Evolutionary conservation across 1,140 invertebrate species (phyloP).

Genomic region (Brachionus calyciflorus): DNA sequence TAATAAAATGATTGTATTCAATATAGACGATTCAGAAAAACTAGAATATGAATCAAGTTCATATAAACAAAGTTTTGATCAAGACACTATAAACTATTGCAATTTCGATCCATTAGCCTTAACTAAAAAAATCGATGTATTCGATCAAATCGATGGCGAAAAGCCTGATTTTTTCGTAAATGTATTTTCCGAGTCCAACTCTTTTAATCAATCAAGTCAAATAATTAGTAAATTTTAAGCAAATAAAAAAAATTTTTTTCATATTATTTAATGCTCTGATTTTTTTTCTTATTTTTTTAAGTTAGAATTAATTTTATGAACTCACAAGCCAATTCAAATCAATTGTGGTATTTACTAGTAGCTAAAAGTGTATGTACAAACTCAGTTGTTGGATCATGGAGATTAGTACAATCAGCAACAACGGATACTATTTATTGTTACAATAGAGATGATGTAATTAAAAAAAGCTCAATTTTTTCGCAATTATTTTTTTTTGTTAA

Average conservation of each 20-base stretch:
- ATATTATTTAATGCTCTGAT: not conserved
- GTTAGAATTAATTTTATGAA: slow-evolving; percentile 43
- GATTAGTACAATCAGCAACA: slow-evolving; percentile 29
- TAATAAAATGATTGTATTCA: slow-evolving; percentile 18
- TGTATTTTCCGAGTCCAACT: not conserved
- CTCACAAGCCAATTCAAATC: slow-evolving; percentile 25
- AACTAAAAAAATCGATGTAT: slow-evolving; percentile 13
- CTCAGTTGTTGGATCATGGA: slow-evolving; percentile 39
- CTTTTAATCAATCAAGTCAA: slow-evolving; percentile 16
- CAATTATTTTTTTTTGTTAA: no score
- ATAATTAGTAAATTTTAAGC: not conserved
- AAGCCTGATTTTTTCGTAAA: slow-evolving; percentile 38
- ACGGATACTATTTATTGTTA: slow-evolving; percentile 45
- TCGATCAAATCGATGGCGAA: not conserved
- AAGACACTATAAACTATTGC: slow-evolving; percentile 40
- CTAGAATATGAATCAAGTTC: slow-evolving; percentile 38
- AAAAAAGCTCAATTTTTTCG: no score
- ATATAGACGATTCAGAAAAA: slow-evolving; percentile 19
- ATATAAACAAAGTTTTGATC: slow-evolving; percentile 42
- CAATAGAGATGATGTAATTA: slow-evolving; percentile 39
- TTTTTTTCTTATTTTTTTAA: slow-evolving; percentile 1
- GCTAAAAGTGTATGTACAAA: slow-evolving; percentile 43
- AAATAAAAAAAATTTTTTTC: not conserved
- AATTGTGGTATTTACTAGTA: slow-evolving; percentile 41
- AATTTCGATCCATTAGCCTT: slow-evolving; percentile 27